Percentiles rank a stretch among this genome's conserved stretches.
Evolutionary conservation across 2,888 invertebrate genomes (phyloP).

Genomic region (Nezara viridula): DNA sequence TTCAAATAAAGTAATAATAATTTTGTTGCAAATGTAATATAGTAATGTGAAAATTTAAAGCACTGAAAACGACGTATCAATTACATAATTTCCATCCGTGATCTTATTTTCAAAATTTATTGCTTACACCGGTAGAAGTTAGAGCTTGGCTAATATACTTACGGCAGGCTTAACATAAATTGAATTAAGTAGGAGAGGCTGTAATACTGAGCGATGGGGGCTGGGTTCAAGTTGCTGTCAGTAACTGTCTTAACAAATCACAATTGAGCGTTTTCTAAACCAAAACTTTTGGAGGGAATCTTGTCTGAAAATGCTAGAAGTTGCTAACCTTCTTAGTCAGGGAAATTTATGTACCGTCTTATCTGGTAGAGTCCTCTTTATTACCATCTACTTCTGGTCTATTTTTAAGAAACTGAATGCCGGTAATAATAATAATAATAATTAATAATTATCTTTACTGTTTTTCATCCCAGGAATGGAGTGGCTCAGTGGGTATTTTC

Average conservation of each 20-base stretch:
- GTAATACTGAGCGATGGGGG: background rate
- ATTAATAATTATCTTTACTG: too few species aligned
- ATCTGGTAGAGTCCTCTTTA: background rate
- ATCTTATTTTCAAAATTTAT: background rate
- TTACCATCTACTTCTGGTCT: background rate
- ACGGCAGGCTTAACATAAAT: background rate
- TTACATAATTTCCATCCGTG: background rate
- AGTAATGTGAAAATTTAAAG: background rate
- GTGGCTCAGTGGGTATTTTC: too few species aligned
- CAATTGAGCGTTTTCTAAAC: conserved; percentile 38
- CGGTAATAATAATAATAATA: background rate
- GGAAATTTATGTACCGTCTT: conserved; percentile 16
- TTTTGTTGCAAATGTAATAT: too few species aligned
- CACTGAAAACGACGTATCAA: background rate
- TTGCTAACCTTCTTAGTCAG: conserved; percentile 21
- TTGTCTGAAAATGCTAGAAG: conserved; percentile 9
- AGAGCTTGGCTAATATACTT: background rate
- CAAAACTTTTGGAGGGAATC: background rate
- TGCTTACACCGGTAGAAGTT: background rate
- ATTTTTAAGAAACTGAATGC: background rate
- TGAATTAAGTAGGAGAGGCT: background rate
- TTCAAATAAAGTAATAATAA: too few species aligned
- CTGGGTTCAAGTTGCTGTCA: background rate
- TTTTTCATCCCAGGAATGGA: too few species aligned
- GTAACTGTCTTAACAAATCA: conserved; percentile 43